Conservation (phyloP, 2,113 vertebrate species). For the Pluvianellus socialis region DNA sequence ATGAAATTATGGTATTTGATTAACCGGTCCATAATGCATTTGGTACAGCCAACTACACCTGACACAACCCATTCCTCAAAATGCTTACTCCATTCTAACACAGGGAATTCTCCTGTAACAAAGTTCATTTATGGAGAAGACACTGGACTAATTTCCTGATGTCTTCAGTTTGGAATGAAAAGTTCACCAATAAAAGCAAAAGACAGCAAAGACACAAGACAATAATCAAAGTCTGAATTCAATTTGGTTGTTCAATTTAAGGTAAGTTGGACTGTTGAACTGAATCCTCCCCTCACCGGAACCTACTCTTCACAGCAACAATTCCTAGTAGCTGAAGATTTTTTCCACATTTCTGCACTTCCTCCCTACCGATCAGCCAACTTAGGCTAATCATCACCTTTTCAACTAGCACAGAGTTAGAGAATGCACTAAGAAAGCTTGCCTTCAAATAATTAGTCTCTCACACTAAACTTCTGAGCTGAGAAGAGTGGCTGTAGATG, state of each 20-base stretch:
- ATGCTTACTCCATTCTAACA: background rate
- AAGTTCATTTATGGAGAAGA: background rate
- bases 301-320: background rate
- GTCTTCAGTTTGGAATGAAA: background rate
- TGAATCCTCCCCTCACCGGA: background rate
- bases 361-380: background rate
- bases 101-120: background rate
- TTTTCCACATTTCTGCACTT: background rate
- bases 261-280: background rate
- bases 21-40: background rate
- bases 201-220: background rate
- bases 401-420: background rate
- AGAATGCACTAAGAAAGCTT: background rate
- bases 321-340: background rate
- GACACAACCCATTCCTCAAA: background rate
- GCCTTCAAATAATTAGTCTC: background rate
- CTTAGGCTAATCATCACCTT: background rate
- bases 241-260: background rate
- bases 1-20: background rate
- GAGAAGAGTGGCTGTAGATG: background rate
- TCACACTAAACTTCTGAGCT: background rate
- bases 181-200: background rate
- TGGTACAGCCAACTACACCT: background rate
- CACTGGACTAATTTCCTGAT: accelerated
- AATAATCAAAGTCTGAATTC: background rate